phyloP scores from a whole-genome alignment of 2,113 vertebrate species.

The Pomatostomus ruficeps region DNA sequence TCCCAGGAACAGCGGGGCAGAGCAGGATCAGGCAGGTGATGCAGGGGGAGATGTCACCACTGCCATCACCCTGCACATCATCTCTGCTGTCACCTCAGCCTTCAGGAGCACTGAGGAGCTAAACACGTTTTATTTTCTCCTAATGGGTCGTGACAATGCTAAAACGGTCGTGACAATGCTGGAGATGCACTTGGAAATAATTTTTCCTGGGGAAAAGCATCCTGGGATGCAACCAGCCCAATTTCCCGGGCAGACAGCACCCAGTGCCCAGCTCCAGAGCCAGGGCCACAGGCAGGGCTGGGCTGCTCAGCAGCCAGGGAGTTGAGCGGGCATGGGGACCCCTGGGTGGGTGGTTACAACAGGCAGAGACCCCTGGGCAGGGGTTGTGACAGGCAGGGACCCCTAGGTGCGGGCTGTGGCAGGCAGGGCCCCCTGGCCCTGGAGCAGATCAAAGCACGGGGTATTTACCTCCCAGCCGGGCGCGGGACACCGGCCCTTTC shows the following conservation, averaged over 20 bases:
- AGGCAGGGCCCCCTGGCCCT: neutral
- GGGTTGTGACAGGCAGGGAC: neutral
- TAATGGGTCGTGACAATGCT: rapidly evolving
- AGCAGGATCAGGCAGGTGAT: neutral
- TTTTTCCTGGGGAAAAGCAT: neutral
- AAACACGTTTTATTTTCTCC: neutral
- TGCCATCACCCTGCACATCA: rapidly evolving
- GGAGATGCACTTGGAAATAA: neutral
- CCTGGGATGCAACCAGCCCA: neutral
- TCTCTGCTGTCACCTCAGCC: neutral
- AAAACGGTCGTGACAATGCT: rapidly evolving
- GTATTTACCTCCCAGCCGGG: conserved; percentile 48
- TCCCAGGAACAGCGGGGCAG: neutral
- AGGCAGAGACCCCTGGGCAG: neutral
- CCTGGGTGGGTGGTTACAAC: neutral
- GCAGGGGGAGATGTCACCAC: neutral
- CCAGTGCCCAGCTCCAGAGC: neutral
- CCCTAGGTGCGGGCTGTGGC: neutral
- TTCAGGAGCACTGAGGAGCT: neutral
- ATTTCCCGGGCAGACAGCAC: neutral
- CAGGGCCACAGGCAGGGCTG: neutral
- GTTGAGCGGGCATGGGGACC: neutral
- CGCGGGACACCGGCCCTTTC: conserved; percentile 32
- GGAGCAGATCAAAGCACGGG: conserved; percentile 50
- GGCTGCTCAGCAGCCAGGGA: neutral